Percentiles rank a stretch among this genome's conserved stretches.
phyloP scores from a whole-genome alignment of 2,888 invertebrate species.

The Parnassius orleans region DNA sequence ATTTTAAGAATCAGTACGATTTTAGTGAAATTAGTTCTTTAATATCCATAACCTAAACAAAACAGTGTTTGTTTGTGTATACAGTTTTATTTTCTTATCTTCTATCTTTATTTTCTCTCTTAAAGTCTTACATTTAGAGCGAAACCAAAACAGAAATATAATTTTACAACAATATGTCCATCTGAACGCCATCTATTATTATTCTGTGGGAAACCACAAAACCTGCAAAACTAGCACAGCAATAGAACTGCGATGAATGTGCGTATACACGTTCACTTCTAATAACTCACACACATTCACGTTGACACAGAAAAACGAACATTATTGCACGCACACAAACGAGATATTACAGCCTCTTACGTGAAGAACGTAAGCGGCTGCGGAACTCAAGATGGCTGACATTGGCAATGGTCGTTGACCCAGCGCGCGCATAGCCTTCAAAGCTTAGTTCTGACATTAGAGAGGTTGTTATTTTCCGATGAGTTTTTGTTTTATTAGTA shows the following conservation, averaged over 20 bases:
- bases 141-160: constrained; percentile 9
- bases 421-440: constrained; percentile 74
- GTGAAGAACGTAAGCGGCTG: constrained; percentile 79
- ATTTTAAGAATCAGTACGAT: too few relatives aligned
- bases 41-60: too few relatives aligned
- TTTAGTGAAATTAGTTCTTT: too few relatives aligned
- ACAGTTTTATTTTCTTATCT: too few relatives aligned
- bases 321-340: constrained; percentile 69
- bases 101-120: too few relatives aligned
- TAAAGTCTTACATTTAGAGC: constrained; percentile 7
- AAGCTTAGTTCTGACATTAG: constrained; percentile 77
- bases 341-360: constrained; percentile 77
- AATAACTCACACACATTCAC: constrained; percentile 53
- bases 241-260: constrained; percentile 37
- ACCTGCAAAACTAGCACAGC: constrained; percentile 39
- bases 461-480: constrained; percentile 74
- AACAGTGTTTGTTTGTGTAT: too few relatives aligned
- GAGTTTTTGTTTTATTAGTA: constrained; percentile 50
- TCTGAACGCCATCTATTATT: constrained; percentile 44
- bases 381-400: constrained; percentile 81
- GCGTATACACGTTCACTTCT: constrained; percentile 57
- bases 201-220: constrained; percentile 35
- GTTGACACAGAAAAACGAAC: constrained; percentile 73
- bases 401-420: constrained; percentile 80
- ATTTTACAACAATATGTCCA: constrained; percentile 17